Evolutionary conservation across 2,797 vertebrate genomes (phyloP).

Genomic region (Antrozous pallidus): DNA sequence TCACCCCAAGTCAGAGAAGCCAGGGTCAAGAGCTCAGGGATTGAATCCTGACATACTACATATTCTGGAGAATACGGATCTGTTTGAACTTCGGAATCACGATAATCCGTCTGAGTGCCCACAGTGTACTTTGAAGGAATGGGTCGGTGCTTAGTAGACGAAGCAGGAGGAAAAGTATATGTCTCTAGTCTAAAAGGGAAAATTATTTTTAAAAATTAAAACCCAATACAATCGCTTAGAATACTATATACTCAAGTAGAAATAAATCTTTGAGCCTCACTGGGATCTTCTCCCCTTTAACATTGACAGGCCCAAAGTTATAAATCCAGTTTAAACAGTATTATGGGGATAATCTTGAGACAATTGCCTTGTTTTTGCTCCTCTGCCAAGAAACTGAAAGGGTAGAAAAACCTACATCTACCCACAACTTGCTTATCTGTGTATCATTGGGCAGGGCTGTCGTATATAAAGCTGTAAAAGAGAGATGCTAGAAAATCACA

Average conservation of each 20-base stretch:
- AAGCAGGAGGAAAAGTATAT: not conserved
- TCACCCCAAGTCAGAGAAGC: conserved; percentile 92
- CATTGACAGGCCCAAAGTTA: not conserved
- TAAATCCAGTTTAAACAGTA: not conserved
- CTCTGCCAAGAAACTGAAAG: not conserved
- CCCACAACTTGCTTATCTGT: not conserved
- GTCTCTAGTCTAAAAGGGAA: conserved; percentile 79
- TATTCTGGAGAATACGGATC: conserved; percentile 93
- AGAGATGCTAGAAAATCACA: not conserved
- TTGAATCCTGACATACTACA: conserved; percentile 82
- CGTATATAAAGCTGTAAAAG: not conserved
- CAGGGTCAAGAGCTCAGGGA: conserved; percentile 91
- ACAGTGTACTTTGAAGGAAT: conserved; percentile 81
- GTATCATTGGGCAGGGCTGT: not conserved
- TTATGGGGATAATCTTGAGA: not conserved
- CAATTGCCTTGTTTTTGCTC: not conserved
- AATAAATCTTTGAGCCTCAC: not conserved
- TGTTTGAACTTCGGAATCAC: conserved; percentile 95
- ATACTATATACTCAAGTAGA: not conserved
- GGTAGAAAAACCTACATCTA: not conserved
- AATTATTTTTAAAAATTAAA: conserved; percentile 43
- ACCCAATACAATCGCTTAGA: conserved; percentile 23
- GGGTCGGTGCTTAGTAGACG: conserved; percentile 10
- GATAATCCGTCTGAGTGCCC: conserved; percentile 94
- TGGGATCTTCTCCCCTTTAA: not conserved